Conservation (phyloP, 2,797 vertebrate genomes). For the Phrynocephalus guinanensis region DNA sequence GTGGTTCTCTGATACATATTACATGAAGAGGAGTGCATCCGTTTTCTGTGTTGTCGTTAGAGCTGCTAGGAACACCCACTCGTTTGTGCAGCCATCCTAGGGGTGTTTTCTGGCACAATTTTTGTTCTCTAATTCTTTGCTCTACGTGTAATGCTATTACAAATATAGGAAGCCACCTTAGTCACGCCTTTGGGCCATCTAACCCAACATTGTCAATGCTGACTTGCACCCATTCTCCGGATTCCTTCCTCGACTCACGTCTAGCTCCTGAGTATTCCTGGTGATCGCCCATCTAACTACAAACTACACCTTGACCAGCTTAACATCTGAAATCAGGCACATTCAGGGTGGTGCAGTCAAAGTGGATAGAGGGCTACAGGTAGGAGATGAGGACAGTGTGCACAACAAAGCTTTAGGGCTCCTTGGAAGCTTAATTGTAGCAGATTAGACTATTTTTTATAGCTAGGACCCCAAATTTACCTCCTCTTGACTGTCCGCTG, state of each 20-base stretch:
- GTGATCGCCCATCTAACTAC: too few species aligned
- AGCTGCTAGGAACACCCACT: background rate
- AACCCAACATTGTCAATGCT: background rate
- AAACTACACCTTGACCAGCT: too few species aligned
- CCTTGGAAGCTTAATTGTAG: background rate
- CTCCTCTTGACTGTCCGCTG: background rate
- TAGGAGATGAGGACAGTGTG: background rate
- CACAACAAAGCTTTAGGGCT: background rate
- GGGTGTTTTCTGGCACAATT: background rate
- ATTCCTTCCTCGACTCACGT: background rate
- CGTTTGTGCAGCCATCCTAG: background rate
- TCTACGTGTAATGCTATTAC: background rate
- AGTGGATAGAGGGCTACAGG: background rate
- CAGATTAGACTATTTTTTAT: background rate
- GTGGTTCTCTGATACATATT: background rate
- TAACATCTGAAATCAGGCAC: too few species aligned
- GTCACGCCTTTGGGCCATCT: background rate
- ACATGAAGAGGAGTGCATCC: constrained; percentile 24
- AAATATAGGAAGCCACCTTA: background rate
- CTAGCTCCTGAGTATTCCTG: too few species aligned
- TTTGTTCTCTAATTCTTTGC: background rate
- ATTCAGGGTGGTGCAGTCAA: background rate
- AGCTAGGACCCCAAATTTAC: background rate
- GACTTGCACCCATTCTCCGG: background rate
- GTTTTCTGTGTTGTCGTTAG: background rate